Evolutionary conservation across 2,113 vertebrate species (phyloP).

Genomic region (Elgaria multicarinata): DNA sequence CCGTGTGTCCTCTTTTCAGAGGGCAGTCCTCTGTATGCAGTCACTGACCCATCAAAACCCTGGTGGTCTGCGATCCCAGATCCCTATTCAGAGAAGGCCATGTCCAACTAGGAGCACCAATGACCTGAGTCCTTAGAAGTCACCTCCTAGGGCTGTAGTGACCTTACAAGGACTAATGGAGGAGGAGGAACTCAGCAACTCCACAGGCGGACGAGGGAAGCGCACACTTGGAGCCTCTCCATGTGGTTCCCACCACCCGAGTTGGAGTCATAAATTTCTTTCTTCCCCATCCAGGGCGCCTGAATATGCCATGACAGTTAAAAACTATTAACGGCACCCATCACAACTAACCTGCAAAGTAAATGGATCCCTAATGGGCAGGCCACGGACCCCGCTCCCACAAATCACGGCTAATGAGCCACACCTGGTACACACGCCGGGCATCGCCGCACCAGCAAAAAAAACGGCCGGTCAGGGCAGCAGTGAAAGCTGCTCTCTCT

Average conservation of each 20-base stretch:
- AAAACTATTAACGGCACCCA: constrained; percentile 69
- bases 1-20: no score
- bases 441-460: constrained; percentile 52
- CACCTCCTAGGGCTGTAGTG: no score
- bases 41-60: no score
- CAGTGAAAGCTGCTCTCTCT: constrained; percentile 53
- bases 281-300: constrained; percentile 41
- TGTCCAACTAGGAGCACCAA: no score
- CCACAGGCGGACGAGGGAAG: no score
- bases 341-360: constrained; percentile 68
- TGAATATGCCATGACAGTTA: constrained; percentile 63
- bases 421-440: constrained; percentile 60
- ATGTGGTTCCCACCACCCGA: neutral
- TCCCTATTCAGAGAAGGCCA: no score
- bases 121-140: no score
- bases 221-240: no score
- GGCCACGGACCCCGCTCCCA: constrained; percentile 49
- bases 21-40: no score
- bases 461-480: constrained; percentile 43
- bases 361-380: constrained; percentile 69
- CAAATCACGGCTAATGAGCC: constrained; percentile 68
- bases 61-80: no score
- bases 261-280: constrained; percentile 59
- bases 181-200: no score
- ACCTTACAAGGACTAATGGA: no score